Base-by-base conservation (phyloP, 2,888 invertebrate species). In the Steinernema carpocapsae region DNA sequence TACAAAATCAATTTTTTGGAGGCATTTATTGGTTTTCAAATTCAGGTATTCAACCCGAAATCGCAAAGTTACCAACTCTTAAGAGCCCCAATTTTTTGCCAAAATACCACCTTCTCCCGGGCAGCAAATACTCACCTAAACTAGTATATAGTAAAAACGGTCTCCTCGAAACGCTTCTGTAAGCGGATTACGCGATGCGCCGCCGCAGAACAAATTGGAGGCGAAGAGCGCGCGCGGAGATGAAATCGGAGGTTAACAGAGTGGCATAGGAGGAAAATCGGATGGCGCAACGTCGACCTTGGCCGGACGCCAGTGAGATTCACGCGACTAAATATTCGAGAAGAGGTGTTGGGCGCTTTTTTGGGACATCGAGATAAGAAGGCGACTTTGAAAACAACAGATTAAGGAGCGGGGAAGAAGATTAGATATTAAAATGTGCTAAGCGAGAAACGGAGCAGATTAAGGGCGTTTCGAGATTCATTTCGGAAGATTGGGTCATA, bases 301-400 rank as follows among this genome's bases (percentile, higher is more conserved):
- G 64, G 64, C 64, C 64, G 64, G n/a, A 26, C 22, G 56, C 56
- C 26, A 26, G 26, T 12, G 56, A 17, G 48, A 48, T 48, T 48
- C 48, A 4, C 10, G 3, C 37, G 24, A 52, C 22, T 52, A 22
- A 48, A 19, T 48, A 19, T 19, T 7, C n/a, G n/a, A 24, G 24
- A 22, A 22, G 22, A 52, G 19, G 52, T 24, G 52, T 22, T n/a
- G 52, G 7, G 52, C 52, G 52, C 22, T 64, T 64, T 48, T 64
- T 64, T 64, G 64, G 64, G 26, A 64, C 64, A 64, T 64, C 64
- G 37, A 64, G 64, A 64, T 64, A 64, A 37, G 64, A 22, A 48
- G 52, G 19, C 48, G 7, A 17, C n/a, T 52, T 52, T 24, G 52
- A 52, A 48, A 48, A 48, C 48, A n/a, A 19, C 48, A 48, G 48